Percentiles rank a stretch among this genome's conserved stretches.
Conservation (phyloP, 2,888 invertebrate species). For the Pyrochroa serraticornis region DNA sequence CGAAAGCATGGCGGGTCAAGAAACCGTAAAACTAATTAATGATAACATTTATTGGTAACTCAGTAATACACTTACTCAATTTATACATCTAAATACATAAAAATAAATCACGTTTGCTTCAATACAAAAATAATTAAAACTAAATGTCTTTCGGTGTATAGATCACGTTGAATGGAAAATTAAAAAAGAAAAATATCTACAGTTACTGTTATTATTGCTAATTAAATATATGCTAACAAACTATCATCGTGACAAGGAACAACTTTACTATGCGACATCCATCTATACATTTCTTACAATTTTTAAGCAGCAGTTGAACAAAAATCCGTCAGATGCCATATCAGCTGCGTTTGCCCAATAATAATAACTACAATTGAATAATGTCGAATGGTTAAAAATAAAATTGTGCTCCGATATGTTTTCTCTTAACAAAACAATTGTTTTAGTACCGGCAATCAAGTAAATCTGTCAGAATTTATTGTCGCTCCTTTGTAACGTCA, state of each 20-base stretch:
- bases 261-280: slow-evolving; percentile 39
- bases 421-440: neutral
- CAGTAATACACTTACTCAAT: slow-evolving; percentile 38
- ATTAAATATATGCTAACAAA: slow-evolving; percentile 37
- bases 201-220: slow-evolving; percentile 30
- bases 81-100: slow-evolving; percentile 36
- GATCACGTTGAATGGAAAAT: slow-evolving; percentile 13
- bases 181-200: slow-evolving; percentile 30
- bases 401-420: slow-evolving; percentile 25
- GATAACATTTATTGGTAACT: slow-evolving; percentile 45
- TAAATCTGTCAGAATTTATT: too few relatives aligned
- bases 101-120: slow-evolving; percentile 36
- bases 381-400: slow-evolving; percentile 1
- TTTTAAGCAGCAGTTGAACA: slow-evolving; percentile 30
- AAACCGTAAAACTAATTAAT: slow-evolving; percentile 26
- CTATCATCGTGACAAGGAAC: slow-evolving; percentile 35
- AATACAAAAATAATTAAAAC: slow-evolving; percentile 27
- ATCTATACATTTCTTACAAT: slow-evolving; percentile 31
- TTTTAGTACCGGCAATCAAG: slow-evolving; percentile 18
- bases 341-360: neutral
- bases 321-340: slow-evolving; percentile 6
- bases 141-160: slow-evolving; percentile 21
- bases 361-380: slow-evolving; percentile 2
- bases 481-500: slow-evolving; percentile 17
- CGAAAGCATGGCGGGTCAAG: too few relatives aligned